phyloP scores from a whole-genome alignment of 2,888 invertebrate genomes.

The Acronicta psi region DNA sequence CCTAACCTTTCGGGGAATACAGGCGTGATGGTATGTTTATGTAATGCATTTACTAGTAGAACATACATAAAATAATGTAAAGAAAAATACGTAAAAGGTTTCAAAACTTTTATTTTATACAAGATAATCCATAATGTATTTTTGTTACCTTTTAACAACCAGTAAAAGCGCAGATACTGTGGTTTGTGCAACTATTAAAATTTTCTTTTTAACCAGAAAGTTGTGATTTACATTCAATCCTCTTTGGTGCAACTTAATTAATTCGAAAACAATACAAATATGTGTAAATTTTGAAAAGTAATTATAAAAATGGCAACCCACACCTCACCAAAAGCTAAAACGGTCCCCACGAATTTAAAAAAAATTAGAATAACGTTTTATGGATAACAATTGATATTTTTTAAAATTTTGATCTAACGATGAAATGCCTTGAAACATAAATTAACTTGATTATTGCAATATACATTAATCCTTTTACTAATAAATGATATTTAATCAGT shows the following conservation, averaged over 20 bases:
- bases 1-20: no score
- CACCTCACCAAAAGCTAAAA: conserved; percentile 41
- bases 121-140: conserved; percentile 49
- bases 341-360: conserved; percentile 9
- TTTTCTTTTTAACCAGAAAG: conserved; percentile 36
- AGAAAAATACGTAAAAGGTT: conserved; percentile 31
- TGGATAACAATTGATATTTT: no score
- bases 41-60: no score
- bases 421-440: no score
- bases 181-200: conserved; percentile 52
- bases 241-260: conserved; percentile 60
- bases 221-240: conserved; percentile 46
- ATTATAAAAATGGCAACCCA: conserved; percentile 47
- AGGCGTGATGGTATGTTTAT: no score
- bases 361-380: conserved; percentile 7
- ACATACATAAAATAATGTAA: conserved; percentile 2
- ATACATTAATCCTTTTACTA: no score
- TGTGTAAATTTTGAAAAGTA: conserved; percentile 21
- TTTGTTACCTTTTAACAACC: conserved; percentile 47
- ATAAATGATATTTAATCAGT: no score
- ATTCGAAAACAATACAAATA: conserved; percentile 34
- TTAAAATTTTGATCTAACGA: no score
- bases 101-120: conserved; percentile 60
- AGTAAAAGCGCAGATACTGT: conserved; percentile 52
- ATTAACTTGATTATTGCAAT: no score